Base-by-base conservation (phyloP, 1,140 invertebrate genomes). In the Neoseiulus cucumeris region DNA sequence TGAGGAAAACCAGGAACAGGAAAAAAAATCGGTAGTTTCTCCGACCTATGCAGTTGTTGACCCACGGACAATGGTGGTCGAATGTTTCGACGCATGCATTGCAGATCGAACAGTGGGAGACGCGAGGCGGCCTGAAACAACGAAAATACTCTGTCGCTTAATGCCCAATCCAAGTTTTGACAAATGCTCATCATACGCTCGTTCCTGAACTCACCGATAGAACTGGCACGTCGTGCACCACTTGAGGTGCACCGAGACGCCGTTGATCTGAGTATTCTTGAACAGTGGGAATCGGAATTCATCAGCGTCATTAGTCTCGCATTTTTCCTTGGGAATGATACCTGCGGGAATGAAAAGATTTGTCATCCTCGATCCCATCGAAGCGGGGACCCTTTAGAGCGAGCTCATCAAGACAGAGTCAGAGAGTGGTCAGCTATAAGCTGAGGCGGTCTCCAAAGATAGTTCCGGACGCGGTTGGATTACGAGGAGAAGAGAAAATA, bases 221-320 rank as follows among this genome's bases (percentile, higher is more conserved):
- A 98, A 98, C 79, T 98, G 93, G 80, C 96, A 99, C 1, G 95
- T 99, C 66, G 91, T 86, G 78, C 96, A 99, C 95, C 95, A 99
- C 79, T 99, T 99, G 92, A 99, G 97, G 68, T 93, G 84, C 44
- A 98, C 91, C 18, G 90, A 94, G 66, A 97, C 94, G 65, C 92
- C 91, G 80, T 95, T 93, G 66, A 98, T 95, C 78, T 98, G 91
- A 66, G 96, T 89, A 77, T 87, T 98, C 79, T 95, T 96, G 74
- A 97, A 98, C 64, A 98, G 80, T 5, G 95, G 95, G 66, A 93
- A 91, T 71, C 92, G 81, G 73, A 95, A 91, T 78, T 98, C 95
- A 79, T 98, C 94, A 79, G 98, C 94, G 78, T 93, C 90, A 73
- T 87, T 82, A 75, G n/a, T 25, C 22, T 45, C 22, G 22, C 39